Evolutionary conservation across 2,888 invertebrate genomes (phyloP), one percentile per base, ranked within the genome.

Genomic region (Eilema depressum): DNA sequence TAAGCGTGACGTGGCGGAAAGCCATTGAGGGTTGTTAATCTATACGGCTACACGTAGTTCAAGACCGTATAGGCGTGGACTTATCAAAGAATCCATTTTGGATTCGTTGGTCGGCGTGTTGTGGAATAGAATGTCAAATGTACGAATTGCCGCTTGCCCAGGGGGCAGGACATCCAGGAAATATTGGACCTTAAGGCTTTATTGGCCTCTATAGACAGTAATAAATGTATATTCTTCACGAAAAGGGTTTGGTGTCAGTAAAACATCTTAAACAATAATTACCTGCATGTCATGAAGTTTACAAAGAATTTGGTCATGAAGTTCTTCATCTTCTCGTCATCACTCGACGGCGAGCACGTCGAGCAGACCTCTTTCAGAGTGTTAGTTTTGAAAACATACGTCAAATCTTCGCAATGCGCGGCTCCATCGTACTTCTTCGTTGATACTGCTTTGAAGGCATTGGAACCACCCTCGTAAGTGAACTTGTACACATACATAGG

Each of bases 371-470:
- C 81, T 33, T 88, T 71, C 68, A 89, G 78, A 2, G 90, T 88
- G 78, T 92, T 92, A 1, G 86, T 84, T 66, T 85, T 86, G 76
- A 96, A 96, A 14, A 96, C 81, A 75, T 96, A 96, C 0, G 96
- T 96, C 83, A 96, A 80, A 83, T 96, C 96, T 80, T 96, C 96
- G 2, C 96, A 92, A 74, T 96, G 96, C n/a, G 94, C 96, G 7
- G 96, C 96, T 12, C 96, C 96, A 0, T 89, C 87, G 59, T 94
- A 90, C 1, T 90, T 85, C 26, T 93, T 75, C 71, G 89, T 89
- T 11, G 77, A 81, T 0, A 83, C 84, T 56, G 93, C 86, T 80
- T 95, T 95, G 65, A 96, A 89, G 2, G 95, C 87, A 41, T 95
- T 96, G 71, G 92, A 82, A 11, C 93, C 89, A 0, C 95, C 93